phyloP scores from a whole-genome alignment of 2,113 vertebrate species.

The Rhipidura dahli region DNA sequence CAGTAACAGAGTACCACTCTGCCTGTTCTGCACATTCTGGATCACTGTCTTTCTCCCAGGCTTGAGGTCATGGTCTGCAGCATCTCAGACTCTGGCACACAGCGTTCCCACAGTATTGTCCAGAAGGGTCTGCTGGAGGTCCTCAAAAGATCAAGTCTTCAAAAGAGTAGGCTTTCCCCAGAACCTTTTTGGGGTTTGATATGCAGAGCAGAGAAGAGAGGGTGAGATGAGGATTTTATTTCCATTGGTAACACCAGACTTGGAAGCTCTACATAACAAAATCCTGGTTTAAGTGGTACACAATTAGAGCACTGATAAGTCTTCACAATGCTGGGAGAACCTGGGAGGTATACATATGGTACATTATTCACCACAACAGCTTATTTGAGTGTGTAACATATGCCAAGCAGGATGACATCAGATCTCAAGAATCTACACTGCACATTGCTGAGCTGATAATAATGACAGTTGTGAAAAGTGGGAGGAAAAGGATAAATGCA shows the following conservation, averaged over 20 bases:
- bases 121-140: not conserved
- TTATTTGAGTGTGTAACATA: slow-evolving; percentile 56
- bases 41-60: not conserved
- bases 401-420: slow-evolving; percentile 42
- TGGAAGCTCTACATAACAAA: not conserved
- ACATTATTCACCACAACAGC: slow-evolving; percentile 47
- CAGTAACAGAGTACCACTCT: not conserved
- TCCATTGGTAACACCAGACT: not conserved
- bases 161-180: not conserved
- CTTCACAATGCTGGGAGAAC: not conserved
- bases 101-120: not conserved
- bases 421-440: slow-evolving; percentile 29
- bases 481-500: slow-evolving; percentile 39
- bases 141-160: not conserved
- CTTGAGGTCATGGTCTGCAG: not conserved
- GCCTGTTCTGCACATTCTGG: not conserved
- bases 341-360: slow-evolving; percentile 23
- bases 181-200: not conserved
- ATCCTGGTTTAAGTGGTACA: not conserved
- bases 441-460: slow-evolving; percentile 35
- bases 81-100: not conserved
- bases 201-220: not conserved
- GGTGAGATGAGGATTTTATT: slow-evolving; percentile 18
- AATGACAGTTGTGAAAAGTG: slow-evolving; percentile 50
- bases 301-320: not conserved